phyloP scores from a whole-genome alignment of 2,888 invertebrate genomes.

The Coenonympha arcania region DNA sequence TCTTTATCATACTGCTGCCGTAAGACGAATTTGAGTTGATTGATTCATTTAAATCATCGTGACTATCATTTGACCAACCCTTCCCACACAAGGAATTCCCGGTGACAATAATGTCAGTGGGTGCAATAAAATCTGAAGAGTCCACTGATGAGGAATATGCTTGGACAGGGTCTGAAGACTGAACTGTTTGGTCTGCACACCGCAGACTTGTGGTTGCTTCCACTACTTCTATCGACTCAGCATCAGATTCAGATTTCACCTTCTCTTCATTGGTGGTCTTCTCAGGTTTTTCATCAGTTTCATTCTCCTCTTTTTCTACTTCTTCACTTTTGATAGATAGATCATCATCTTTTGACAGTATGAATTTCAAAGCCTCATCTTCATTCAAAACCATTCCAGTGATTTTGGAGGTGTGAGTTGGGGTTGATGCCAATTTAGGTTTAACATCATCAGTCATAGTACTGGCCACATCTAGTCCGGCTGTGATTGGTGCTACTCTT shows the following conservation, averaged over 20 bases:
- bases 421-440: conserved; percentile 53
- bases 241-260: conserved; percentile 19
- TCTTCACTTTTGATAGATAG: conserved; percentile 26
- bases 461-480: conserved; percentile 85
- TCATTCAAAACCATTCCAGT: conserved; percentile 75
- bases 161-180: conserved; percentile 36
- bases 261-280: conserved; percentile 18
- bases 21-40: conserved; percentile 70
- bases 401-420: conserved; percentile 47
- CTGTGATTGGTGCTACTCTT: conserved; percentile 82
- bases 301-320: conserved; percentile 16
- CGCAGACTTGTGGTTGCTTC: conserved; percentile 54
- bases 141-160: conserved; percentile 50
- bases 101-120: conserved; percentile 53
- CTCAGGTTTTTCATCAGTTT: conserved; percentile 28
- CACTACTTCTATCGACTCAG: conserved; percentile 37
- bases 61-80: conserved; percentile 78
- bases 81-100: conserved; percentile 79
- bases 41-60: conserved; percentile 69
- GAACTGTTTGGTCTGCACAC: conserved; percentile 37
- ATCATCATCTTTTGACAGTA: conserved; percentile 71
- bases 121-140: conserved; percentile 51
- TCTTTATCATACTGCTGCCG: conserved; percentile 68
- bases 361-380: conserved; percentile 81
- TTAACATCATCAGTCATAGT: conserved; percentile 69